Evolutionary conservation across 2,888 invertebrate species (phyloP).

Genomic region (Eurois occulta): DNA sequence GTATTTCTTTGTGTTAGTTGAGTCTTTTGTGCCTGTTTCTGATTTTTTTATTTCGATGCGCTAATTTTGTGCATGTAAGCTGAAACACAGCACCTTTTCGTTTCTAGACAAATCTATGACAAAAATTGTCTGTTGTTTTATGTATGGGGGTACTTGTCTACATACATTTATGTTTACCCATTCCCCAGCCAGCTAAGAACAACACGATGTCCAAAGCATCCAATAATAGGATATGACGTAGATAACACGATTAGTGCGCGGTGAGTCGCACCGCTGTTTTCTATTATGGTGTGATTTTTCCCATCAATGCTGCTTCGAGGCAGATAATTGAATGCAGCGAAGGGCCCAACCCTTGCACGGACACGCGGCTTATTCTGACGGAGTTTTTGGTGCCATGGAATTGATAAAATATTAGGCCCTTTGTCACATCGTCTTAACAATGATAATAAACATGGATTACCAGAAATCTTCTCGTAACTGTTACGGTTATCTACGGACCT

Average conservation of each 20-base stretch:
- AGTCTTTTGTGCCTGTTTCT: too few relatives aligned
- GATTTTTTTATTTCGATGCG: neutral
- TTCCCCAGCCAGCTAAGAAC: slow-evolving; percentile 23
- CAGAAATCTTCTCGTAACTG: neutral
- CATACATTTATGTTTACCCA: slow-evolving; percentile 15
- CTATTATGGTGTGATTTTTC: slow-evolving; percentile 76
- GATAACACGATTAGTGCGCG: slow-evolving; percentile 64
- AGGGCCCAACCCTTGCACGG: slow-evolving; percentile 72
- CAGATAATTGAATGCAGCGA: slow-evolving; percentile 77
- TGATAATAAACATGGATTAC: neutral
- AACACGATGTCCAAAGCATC: slow-evolving; percentile 26
- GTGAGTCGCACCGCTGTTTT: slow-evolving; percentile 68
- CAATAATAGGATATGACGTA: slow-evolving; percentile 50
- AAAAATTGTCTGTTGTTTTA: neutral
- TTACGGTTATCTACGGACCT: neutral
- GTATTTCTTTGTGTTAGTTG: too few relatives aligned
- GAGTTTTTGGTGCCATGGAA: neutral
- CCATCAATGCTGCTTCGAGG: slow-evolving; percentile 71
- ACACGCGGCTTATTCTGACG: slow-evolving; percentile 65
- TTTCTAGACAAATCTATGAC: neutral
- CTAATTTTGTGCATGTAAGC: neutral
- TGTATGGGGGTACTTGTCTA: neutral
- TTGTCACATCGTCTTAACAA: neutral
- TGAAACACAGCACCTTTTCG: neutral
- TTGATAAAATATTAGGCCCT: neutral